Conservation (phyloP, 2,888 invertebrate genomes). For the Scelioninae gen. 1 region DNA sequence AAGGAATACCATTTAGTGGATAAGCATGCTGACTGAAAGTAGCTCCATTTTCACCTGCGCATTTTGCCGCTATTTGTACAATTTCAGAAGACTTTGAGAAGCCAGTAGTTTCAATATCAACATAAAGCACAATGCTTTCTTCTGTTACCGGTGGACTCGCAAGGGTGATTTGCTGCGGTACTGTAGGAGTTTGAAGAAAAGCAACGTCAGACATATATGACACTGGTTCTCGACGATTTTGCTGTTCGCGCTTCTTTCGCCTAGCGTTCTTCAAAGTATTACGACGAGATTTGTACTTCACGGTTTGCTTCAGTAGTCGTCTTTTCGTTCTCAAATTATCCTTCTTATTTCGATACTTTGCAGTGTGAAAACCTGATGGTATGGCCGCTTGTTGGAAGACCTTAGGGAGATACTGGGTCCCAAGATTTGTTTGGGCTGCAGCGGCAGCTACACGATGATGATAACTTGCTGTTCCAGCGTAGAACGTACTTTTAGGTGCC, state of each 20-base stretch:
- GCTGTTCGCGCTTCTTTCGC: neutral
- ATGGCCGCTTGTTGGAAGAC: neutral
- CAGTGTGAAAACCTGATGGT: neutral
- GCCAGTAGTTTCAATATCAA: constrained; percentile 49
- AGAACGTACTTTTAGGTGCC: constrained; percentile 59
- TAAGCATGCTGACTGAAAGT: constrained; percentile 16
- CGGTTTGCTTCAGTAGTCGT: neutral
- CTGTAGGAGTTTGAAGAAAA: constrained; percentile 18
- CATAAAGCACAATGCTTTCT: neutral
- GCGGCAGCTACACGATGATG: neutral
- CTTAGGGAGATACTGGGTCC: constrained; percentile 11
- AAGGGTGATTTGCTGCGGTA: too few relatives aligned
- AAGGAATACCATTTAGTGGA: constrained; percentile 34
- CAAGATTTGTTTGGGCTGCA: too few relatives aligned
- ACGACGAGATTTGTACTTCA: constrained; percentile 13
- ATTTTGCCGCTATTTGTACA: constrained; percentile 46
- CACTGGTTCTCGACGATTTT: constrained; percentile 20
- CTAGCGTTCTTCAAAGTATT: neutral
- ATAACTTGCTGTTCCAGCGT: constrained; percentile 11
- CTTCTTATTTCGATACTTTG: neutral
- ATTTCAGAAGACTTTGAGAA: constrained; percentile 36
- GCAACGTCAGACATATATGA: constrained; percentile 43
- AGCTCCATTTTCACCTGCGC: neutral
- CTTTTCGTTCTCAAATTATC: constrained; percentile 5
- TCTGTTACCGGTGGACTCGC: neutral